These are phyloP conservation scores for Aleadryas rufinucha DNA, from an alignment of 2,113 vertebrate species.

Conservation along the genomic window DNA sequence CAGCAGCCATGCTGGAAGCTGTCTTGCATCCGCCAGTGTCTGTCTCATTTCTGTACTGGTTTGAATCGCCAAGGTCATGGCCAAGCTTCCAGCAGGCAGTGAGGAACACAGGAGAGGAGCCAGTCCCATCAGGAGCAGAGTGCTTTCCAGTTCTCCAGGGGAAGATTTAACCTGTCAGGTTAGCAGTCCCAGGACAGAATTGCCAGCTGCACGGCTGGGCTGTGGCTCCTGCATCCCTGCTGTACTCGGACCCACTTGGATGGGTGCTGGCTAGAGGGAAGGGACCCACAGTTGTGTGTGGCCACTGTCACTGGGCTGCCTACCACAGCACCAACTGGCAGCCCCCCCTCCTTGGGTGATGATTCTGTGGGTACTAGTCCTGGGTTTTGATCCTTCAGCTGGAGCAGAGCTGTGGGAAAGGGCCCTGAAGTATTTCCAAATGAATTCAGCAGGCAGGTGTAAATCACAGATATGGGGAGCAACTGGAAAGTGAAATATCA, in stretches of 20 bases:
- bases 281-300: not conserved
- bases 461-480: not conserved
- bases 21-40: accelerated
- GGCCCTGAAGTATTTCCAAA: not conserved
- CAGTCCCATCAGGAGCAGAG: not conserved
- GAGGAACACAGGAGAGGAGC: not conserved
- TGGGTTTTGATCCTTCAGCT: not conserved
- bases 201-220: not conserved
- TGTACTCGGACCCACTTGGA: accelerated
- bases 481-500: not conserved
- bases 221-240: not conserved
- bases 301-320: not conserved
- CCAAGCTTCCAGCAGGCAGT: not conserved
- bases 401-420: not conserved
- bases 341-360: too few relatives aligned
- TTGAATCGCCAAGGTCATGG: not conserved
- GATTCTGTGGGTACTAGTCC: not conserved
- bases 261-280: not conserved
- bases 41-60: not conserved
- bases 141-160: not conserved
- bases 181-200: not conserved
- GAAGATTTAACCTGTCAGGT: not conserved
- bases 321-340: not conserved
- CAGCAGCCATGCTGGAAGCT: not conserved
- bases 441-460: not conserved